phyloP scores from a whole-genome alignment of 2,797 vertebrate genomes.

The Gymnopithys bicolor region DNA sequence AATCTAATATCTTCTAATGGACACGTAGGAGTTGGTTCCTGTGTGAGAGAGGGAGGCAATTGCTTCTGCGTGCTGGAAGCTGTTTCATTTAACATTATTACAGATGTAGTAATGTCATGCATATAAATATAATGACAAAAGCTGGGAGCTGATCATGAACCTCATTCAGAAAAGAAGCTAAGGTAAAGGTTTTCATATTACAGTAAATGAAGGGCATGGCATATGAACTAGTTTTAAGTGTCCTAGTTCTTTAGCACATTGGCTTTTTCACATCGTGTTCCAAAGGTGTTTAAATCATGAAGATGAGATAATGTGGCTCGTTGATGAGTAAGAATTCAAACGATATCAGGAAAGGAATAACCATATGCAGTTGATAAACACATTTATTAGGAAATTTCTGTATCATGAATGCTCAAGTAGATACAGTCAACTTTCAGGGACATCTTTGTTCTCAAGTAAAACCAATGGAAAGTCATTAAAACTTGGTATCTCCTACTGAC shows the following conservation, averaged over 20 bases:
- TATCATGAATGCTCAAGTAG: not conserved
- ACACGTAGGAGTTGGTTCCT: not conserved
- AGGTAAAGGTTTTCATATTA: not conserved
- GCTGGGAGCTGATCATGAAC: constrained; percentile 10
- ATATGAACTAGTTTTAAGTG: constrained; percentile 20
- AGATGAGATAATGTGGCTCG: not conserved
- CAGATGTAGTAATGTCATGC: not conserved
- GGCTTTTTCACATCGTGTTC: constrained; percentile 31
- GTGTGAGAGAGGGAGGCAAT: not conserved
- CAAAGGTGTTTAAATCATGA: not conserved
- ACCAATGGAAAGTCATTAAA: not conserved
- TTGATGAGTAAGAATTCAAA: not conserved
- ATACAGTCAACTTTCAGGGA: not conserved
- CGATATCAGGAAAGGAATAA: not conserved
- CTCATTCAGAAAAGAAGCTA: constrained; percentile 13
- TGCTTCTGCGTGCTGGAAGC: not conserved
- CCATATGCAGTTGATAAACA: not conserved
- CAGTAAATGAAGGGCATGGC: constrained; percentile 23
- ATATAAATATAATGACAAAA: constrained; percentile 31
- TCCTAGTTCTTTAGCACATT: not conserved
- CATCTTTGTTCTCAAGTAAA: not conserved
- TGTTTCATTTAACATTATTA: not conserved
- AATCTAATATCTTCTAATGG: not conserved
- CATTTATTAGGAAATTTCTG: not conserved
- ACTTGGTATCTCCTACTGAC: not conserved